Percentiles rank a stretch among this genome's conserved stretches.
These are phyloP conservation scores for Trichacis sp. DNA, from an alignment of 2,888 invertebrate species.

Conservation along the genomic window DNA sequence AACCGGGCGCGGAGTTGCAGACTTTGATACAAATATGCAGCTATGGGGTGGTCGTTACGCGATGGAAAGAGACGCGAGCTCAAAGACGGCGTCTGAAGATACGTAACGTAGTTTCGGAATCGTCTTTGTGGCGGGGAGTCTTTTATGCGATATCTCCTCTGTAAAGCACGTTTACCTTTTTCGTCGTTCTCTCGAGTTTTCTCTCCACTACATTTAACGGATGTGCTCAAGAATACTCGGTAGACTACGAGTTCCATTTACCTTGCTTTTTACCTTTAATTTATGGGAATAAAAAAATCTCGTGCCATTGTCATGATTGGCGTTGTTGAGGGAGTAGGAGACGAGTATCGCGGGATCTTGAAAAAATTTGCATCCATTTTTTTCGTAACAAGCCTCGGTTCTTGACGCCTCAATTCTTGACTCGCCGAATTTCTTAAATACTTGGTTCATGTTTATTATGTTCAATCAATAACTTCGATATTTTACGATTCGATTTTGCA, in stretches of 20 bases:
- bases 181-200: not conserved
- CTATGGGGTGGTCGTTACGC: not conserved
- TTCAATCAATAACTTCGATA: too few species aligned
- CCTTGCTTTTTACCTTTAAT: not conserved
- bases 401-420: too few species aligned
- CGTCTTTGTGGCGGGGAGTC: slow-evolving; percentile 4
- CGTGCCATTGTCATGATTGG: too few species aligned
- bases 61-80: slow-evolving; percentile 3
- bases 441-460: too few species aligned
- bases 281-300: too few species aligned
- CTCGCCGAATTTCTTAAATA: too few species aligned
- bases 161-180: slow-evolving; percentile 1
- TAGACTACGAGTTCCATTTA: not conserved
- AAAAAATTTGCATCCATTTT: too few species aligned
- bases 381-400: too few species aligned
- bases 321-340: too few species aligned
- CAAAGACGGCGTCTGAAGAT: slow-evolving; percentile 3
- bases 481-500: too few species aligned
- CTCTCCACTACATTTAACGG: slow-evolving; percentile 1
- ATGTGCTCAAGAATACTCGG: not conserved
- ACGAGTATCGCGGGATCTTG: too few species aligned
- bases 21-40: slow-evolving; percentile 4
- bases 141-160: slow-evolving; percentile 4
- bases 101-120: slow-evolving; percentile 5
- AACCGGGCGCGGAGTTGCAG: not conserved